Percentiles rank a stretch among this genome's conserved stretches.
Evolutionary conservation across 2,888 invertebrate genomes (phyloP).

Genomic region (Arge pagana): DNA sequence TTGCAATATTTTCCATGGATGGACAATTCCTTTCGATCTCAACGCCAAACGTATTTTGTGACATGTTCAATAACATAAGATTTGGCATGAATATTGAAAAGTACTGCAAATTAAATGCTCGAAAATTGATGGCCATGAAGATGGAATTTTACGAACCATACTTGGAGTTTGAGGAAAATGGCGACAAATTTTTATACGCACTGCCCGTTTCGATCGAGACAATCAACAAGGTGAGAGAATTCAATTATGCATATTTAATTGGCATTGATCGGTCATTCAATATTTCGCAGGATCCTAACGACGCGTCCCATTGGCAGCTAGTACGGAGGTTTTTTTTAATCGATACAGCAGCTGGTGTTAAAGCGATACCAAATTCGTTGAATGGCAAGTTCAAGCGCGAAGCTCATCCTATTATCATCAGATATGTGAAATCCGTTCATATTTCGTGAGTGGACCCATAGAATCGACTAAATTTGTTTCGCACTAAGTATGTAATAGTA

Average conservation of each 20-base stretch:
- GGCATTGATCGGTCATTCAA: conserved; percentile 4
- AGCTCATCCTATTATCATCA: conserved; percentile 41
- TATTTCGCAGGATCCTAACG: conserved; percentile 38
- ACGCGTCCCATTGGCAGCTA: conserved; percentile 66
- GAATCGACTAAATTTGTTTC: background rate
- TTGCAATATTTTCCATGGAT: conserved; percentile 53
- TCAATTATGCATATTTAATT: conserved; percentile 33
- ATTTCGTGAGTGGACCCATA: conserved; percentile 41
- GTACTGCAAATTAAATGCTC: conserved; percentile 49
- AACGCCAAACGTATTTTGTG: conserved; percentile 46
- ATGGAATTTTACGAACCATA: conserved; percentile 63
- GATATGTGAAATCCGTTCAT: conserved; percentile 54
- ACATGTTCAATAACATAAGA: conserved; percentile 49
- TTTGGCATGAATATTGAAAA: conserved; percentile 56
- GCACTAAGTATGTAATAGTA: conserved; percentile 26
- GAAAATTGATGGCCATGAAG: conserved; percentile 51
- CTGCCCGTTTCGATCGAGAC: conserved; percentile 64
- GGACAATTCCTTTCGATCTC: conserved; percentile 56
- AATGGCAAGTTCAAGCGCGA: conserved; percentile 37
- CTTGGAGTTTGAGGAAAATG: conserved; percentile 58
- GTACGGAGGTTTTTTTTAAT: conserved; percentile 72
- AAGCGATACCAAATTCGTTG: conserved; percentile 36
- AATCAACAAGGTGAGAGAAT: conserved; percentile 54
- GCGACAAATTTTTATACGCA: conserved; percentile 59
- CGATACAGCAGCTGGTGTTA: conserved; percentile 62